A percentile compares a stretch with the other conserved stretches of the same genome.
phyloP scores from a whole-genome alignment of 2,797 vertebrate species.

The Fringilla coelebs region DNA sequence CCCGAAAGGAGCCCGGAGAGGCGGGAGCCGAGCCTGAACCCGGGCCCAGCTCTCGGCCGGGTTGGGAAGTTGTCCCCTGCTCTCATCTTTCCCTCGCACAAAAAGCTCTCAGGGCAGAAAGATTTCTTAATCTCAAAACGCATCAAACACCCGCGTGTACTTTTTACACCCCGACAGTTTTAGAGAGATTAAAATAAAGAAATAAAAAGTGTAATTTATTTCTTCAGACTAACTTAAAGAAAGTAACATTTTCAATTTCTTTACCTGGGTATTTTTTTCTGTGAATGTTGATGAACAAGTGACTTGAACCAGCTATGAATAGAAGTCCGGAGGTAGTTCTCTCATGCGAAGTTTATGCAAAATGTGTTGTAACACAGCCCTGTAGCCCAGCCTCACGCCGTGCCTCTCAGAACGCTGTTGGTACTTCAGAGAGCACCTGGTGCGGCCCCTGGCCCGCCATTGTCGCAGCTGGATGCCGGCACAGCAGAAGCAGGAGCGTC shows the following conservation, averaged over 20 bases:
- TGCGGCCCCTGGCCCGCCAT: background rate
- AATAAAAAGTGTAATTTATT: background rate
- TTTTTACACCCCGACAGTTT: background rate
- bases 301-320: rapidly evolving
- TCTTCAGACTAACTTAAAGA: background rate
- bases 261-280: background rate
- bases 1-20: rapidly evolving
- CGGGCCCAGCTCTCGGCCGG: rapidly evolving
- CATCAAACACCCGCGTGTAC: background rate
- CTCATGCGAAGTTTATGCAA: background rate
- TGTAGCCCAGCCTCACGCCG: rapidly evolving
- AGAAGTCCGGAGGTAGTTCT: background rate
- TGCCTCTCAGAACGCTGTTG: background rate
- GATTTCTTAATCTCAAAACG: background rate
- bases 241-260: background rate
- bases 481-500: background rate
- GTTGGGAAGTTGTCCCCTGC: background rate
- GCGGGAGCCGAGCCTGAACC: background rate
- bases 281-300: background rate
- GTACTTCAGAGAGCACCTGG: background rate
- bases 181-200: background rate
- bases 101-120: background rate
- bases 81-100: rapidly evolving
- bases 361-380: background rate
- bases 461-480: background rate